Percentiles rank a stretch among this genome's conserved stretches.
These are phyloP conservation scores for Hyalella azteca DNA, from an alignment of 2,888 invertebrate species.

Conservation along the genomic window DNA sequence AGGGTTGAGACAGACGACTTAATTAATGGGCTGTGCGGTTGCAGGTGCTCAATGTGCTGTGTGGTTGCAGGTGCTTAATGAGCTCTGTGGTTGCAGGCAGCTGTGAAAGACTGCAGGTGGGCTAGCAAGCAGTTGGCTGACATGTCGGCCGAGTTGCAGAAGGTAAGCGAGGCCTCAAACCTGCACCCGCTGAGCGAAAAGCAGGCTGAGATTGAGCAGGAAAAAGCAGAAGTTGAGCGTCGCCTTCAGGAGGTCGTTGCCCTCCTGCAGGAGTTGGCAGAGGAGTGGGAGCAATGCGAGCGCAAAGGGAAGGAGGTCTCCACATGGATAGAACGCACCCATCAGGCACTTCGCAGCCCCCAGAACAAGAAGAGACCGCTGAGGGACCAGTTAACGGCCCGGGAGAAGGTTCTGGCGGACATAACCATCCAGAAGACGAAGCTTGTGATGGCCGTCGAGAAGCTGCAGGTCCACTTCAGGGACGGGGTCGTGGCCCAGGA, in stretches of 20 bases:
- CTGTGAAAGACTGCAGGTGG: constrained; percentile 86
- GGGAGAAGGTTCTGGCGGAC: constrained; percentile 86
- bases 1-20: no score
- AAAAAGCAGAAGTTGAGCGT: constrained; percentile 83
- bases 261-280: constrained; percentile 85
- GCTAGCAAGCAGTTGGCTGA: constrained; percentile 86
- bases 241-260: constrained; percentile 81
- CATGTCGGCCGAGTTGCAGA: constrained; percentile 88
- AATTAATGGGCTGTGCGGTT: no score
- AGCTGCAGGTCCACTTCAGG: constrained; percentile 86
- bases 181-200: constrained; percentile 85
- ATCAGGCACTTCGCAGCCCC: constrained; percentile 76
- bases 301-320: constrained; percentile 88
- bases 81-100: constrained; percentile 72
- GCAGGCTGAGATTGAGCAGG: constrained; percentile 84
- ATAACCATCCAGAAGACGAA: constrained; percentile 88
- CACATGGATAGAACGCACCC: constrained; percentile 86
- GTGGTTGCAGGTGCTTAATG: no score
- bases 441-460: constrained; percentile 85
- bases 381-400: constrained; percentile 81
- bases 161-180: constrained; percentile 81
- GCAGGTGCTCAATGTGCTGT: no score
- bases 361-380: constrained; percentile 86
- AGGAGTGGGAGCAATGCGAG: constrained; percentile 96
- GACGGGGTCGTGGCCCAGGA: constrained; percentile 69